phyloP scores from a whole-genome alignment of 35 echinoderm and acorn worm genomes.

The Acanthaster planci region DNA sequence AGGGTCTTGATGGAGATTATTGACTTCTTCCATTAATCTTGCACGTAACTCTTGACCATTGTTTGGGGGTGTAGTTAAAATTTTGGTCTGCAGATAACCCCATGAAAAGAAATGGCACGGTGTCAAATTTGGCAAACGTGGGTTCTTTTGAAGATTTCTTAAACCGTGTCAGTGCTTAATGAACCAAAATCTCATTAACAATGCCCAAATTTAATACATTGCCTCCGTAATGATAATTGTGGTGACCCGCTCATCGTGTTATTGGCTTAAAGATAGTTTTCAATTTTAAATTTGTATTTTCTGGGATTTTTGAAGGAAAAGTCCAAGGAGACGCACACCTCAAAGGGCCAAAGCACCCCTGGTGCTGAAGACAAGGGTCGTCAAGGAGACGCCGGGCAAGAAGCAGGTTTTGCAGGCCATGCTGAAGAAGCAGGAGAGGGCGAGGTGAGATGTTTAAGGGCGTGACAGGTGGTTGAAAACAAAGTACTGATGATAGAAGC shows the following conservation, averaged over 20 bases:
- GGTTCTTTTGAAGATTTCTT: no score
- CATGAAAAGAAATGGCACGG: no score
- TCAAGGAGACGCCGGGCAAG: slow-evolving; percentile 94
- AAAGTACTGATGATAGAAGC: no score
- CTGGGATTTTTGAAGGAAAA: slow-evolving; percentile 48
- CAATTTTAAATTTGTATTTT: background rate
- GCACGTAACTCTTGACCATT: no score
- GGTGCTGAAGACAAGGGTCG: slow-evolving; percentile 77
- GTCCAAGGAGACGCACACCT: slow-evolving; percentile 60
- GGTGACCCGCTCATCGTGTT: background rate
- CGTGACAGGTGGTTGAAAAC: background rate
- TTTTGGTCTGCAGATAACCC: no score
- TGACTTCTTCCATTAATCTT: no score
- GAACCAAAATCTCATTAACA: background rate
- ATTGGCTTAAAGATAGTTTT: no score
- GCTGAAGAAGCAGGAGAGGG: slow-evolving; percentile 72
- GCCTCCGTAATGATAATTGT: background rate
- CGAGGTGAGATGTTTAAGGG: slow-evolving; percentile 49
- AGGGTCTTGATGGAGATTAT: no score
- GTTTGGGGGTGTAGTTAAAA: no score
- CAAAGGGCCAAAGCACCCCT: background rate
- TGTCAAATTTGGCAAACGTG: no score
- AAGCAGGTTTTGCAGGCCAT: slow-evolving; percentile 73
- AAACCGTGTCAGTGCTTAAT: background rate
- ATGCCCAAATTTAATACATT: background rate